Percentiles rank a stretch among this genome's conserved stretches.
These are phyloP conservation scores for Tympanuchus pallidicinctus DNA, from an alignment of 2,113 vertebrate genomes.

Conservation along the genomic window DNA sequence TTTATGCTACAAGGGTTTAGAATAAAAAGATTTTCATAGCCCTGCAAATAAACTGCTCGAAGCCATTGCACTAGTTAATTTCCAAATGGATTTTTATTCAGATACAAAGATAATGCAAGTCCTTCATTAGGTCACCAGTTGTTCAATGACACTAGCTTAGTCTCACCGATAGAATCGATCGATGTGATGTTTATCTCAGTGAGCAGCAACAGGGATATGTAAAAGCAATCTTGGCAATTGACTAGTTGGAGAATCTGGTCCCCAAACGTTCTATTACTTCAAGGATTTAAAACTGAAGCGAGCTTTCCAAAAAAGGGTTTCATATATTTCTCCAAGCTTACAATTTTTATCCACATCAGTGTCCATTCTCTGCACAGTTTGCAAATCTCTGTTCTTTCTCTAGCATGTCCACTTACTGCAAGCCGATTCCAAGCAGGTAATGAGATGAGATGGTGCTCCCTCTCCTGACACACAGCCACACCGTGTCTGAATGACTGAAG, in stretches of 20 bases:
- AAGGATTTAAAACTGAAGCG: background rate
- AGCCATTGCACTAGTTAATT: background rate
- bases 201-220: background rate
- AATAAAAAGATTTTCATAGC: background rate
- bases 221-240: constrained; percentile 6
- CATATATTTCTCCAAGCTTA: background rate
- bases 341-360: background rate
- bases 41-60: background rate
- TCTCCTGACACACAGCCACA: background rate
- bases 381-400: background rate
- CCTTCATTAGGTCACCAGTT: background rate
- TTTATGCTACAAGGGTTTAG: background rate
- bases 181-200: constrained; percentile 1
- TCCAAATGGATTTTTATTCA: constrained; percentile 9
- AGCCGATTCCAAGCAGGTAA: background rate
- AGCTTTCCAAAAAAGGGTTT: background rate
- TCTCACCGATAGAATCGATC: constrained; percentile 17
- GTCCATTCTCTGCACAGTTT: background rate
- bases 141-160: background rate
- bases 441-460: background rate
- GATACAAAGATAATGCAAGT: background rate
- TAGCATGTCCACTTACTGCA: background rate
- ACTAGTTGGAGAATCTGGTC: background rate
- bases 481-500: background rate
- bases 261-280: background rate